These are phyloP conservation scores for Bryconaethiops microstoma DNA, from an alignment of 2,797 vertebrate genomes.

Conservation along the genomic window DNA sequence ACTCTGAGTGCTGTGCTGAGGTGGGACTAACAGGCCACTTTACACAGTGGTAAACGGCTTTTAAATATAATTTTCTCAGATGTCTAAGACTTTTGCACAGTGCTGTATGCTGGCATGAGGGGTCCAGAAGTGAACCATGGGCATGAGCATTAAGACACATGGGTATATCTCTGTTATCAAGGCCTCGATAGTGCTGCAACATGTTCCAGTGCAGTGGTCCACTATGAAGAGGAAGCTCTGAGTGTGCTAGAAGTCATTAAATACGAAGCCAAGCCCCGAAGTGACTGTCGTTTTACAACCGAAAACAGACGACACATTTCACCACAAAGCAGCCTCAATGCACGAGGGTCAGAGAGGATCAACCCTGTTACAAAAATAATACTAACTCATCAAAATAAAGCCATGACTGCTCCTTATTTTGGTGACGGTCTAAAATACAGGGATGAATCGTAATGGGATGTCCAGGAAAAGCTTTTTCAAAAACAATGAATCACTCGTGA, in stretches of 20 bases:
- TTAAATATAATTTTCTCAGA: no score
- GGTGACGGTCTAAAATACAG: background rate
- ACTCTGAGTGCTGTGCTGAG: no score
- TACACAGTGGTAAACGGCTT: no score
- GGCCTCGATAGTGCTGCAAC: conserved; percentile 30
- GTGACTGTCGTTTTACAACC: conserved; percentile 47
- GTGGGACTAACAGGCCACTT: no score
- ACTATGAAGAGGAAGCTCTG: conserved; percentile 22
- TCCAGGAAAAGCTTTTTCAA: background rate
- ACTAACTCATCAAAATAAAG: conserved; percentile 3
- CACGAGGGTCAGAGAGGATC: background rate
- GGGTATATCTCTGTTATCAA: conserved; percentile 27
- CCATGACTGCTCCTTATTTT: background rate
- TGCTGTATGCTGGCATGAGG: conserved; percentile 35
- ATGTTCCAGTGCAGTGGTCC: conserved; percentile 33
- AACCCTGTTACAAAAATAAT: background rate
- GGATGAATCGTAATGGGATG: background rate
- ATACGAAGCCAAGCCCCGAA: conserved; percentile 36
- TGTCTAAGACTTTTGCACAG: no score
- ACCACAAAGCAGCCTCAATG: conserved; percentile 8
- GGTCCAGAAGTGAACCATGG: conserved; percentile 23
- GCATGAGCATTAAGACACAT: background rate
- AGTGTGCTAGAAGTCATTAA: conserved; percentile 19
- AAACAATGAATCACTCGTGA: background rate
- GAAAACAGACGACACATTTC: conserved; percentile 39